Evolutionary conservation across 2,888 invertebrate species (phyloP).

Genomic region (Himalopsyche tibetana): DNA sequence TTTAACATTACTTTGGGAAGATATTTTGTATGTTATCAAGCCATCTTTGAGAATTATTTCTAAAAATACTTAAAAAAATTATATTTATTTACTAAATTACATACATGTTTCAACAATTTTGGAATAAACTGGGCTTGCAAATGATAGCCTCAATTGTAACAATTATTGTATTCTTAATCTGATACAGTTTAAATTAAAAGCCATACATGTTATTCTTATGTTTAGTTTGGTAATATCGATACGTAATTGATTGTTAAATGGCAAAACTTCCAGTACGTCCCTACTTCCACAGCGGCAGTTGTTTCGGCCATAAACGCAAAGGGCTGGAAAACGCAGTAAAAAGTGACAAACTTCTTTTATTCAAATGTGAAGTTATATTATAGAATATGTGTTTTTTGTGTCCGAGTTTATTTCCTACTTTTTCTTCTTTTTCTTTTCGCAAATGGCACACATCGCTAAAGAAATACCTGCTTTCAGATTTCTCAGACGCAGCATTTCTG

Average conservation of each 20-base stretch:
- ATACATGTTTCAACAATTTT: no score
- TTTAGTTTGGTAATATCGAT: no score
- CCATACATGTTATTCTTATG: no score
- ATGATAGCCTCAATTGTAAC: no score
- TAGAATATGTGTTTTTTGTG: constrained; percentile 23
- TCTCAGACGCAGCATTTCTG: background rate
- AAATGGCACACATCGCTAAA: constrained; percentile 18
- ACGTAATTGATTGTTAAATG: background rate
- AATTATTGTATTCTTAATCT: no score
- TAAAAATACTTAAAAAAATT: no score
- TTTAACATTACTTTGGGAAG: no score
- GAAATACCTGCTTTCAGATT: constrained; percentile 20
- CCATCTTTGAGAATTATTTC: no score
- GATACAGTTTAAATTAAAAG: no score
- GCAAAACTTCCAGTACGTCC: background rate
- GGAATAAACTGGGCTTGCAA: no score
- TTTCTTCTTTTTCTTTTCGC: constrained; percentile 28
- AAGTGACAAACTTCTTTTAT: constrained; percentile 64
- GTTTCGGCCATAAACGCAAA: constrained; percentile 61
- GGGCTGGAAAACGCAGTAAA: constrained; percentile 61
- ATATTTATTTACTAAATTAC: no score
- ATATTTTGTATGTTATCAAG: no score
- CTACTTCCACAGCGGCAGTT: constrained; percentile 57
- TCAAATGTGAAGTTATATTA: constrained; percentile 61
- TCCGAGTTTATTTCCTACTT: constrained; percentile 27